phyloP scores from a whole-genome alignment of 2,888 invertebrate genomes.

The Nephrotoma appendiculata region DNA sequence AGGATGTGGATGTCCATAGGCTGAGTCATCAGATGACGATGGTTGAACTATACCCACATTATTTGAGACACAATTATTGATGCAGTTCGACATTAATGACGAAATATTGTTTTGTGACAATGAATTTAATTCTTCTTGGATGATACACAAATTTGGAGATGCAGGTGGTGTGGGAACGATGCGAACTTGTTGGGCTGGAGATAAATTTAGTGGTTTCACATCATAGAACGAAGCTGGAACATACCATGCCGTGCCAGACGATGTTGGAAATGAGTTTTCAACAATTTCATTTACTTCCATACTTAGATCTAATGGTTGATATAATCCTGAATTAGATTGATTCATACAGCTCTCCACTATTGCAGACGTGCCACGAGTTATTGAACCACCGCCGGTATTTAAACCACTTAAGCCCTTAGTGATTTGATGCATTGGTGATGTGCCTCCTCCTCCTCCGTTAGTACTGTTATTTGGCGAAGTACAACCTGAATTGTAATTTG shows the following conservation, averaged over 20 bases:
- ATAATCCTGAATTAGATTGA: constrained; percentile 13
- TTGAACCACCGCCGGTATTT: constrained; percentile 58
- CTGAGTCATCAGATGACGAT: constrained; percentile 13
- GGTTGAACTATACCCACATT: neutral
- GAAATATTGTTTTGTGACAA: constrained; percentile 18
- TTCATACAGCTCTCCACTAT: constrained; percentile 23
- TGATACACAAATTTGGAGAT: constrained; percentile 51
- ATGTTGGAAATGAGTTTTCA: neutral
- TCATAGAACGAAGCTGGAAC: constrained; percentile 26
- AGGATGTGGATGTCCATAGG: constrained; percentile 41
- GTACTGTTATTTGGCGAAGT: constrained; percentile 27
- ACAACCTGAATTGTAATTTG: constrained; percentile 23
- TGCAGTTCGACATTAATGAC: constrained; percentile 8
- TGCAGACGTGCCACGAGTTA: constrained; percentile 55
- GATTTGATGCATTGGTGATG: constrained; percentile 50
- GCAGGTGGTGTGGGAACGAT: constrained; percentile 32
- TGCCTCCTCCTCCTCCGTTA: constrained; percentile 24
- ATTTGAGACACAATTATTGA: neutral
- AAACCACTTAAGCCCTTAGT: constrained; percentile 56
- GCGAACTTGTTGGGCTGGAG: constrained; percentile 29
- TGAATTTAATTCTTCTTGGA: constrained; percentile 46
- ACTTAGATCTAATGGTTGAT: constrained; percentile 30
- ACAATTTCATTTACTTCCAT: constrained; percentile 26
- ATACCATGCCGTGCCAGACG: constrained; percentile 21
- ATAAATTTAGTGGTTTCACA: constrained; percentile 29